Evolutionary conservation across 2,113 vertebrate species (phyloP).

Genomic region (Caranx ignobilis): DNA sequence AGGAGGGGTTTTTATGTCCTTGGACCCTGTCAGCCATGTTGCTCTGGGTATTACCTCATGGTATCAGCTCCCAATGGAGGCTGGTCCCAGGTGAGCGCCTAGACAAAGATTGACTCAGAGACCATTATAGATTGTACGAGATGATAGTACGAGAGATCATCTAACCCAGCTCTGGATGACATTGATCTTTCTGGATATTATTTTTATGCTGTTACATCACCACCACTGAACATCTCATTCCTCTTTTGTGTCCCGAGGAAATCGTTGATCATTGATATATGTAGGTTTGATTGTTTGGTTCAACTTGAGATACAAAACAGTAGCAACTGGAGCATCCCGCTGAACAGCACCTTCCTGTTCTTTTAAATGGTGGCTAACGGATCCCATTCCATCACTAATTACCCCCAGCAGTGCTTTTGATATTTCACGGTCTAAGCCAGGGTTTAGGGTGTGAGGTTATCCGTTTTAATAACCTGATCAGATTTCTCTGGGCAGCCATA

Average conservation of each 20-base stretch:
- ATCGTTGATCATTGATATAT: too few species aligned
- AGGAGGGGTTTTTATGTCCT: neutral
- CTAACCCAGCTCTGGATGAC: neutral
- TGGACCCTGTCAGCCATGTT: neutral
- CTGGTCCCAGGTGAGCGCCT: neutral
- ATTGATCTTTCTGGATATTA: neutral
- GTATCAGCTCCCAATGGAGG: neutral
- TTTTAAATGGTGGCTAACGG: constrained; percentile 26
- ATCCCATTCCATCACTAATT: constrained; percentile 25
- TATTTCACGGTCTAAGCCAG: constrained; percentile 41
- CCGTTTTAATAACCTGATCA: constrained; percentile 71
- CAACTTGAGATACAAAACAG: constrained; percentile 19
- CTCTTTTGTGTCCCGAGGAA: neutral
- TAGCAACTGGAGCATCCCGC: constrained; percentile 5
- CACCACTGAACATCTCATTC: neutral
- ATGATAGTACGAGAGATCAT: neutral
- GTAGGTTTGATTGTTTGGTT: neutral
- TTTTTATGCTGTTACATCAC: constrained; percentile 1
- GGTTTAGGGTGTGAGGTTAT: constrained; percentile 52
- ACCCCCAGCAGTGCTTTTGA: constrained; percentile 36
- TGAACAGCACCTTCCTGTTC: constrained; percentile 22
- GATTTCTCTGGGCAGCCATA: constrained; percentile 55
- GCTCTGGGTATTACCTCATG: neutral
- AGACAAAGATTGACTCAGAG: constrained; percentile 14
- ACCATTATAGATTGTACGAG: neutral